Conservation (phyloP, 92 coral and sea anemone genomes). For the Siderastrea siderea region DNA sequence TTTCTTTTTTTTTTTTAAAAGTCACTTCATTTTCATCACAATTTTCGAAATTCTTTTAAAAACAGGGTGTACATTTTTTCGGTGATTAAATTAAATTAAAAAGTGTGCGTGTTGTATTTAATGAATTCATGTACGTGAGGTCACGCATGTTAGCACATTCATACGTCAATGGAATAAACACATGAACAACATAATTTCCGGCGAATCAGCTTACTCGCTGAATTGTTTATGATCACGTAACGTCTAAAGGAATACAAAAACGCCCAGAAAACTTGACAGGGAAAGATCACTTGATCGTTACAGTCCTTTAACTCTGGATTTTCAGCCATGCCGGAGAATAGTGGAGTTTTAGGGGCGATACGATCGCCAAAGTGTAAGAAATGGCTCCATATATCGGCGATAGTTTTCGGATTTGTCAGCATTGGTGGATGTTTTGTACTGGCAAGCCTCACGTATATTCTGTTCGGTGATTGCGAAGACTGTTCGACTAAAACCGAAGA, state of each 20-base stretch:
- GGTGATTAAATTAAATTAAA: too few species aligned
- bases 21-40: not conserved
- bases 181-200: conserved; percentile 13
- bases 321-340: conserved; percentile 19
- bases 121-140: conserved; percentile 24
- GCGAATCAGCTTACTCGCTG: too few species aligned
- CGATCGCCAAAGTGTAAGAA: conserved; percentile 27
- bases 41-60: not conserved
- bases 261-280: not conserved
- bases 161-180: conserved; percentile 33
- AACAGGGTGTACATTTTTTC: too few species aligned
- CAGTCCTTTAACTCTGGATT: not conserved
- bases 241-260: not conserved
- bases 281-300: not conserved
- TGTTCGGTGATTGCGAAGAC: conserved; percentile 78
- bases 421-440: conserved; percentile 80
- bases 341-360: not conserved
- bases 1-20: too few species aligned
- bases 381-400: conserved; percentile 31
- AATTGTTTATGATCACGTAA: conserved; percentile 33
- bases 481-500: conserved; percentile 46
- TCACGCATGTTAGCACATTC: not conserved
- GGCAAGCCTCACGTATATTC: conserved; percentile 78
- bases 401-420: conserved; percentile 69
- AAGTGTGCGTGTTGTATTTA: not conserved